These are phyloP conservation scores for Acrocephalus arundinaceus DNA, from an alignment of 2,113 vertebrate genomes.

Conservation along the genomic window DNA sequence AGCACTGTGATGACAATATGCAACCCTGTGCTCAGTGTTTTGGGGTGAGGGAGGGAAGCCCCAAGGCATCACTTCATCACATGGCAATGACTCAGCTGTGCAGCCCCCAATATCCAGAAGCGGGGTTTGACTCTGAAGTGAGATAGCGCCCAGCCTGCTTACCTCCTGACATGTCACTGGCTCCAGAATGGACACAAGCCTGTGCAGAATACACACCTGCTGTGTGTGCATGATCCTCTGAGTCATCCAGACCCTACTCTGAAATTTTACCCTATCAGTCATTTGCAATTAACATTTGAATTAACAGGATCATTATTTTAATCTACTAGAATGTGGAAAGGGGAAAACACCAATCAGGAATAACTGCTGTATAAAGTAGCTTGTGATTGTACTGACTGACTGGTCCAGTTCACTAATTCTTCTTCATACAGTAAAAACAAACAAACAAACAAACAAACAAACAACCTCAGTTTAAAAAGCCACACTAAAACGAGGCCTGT, in stretches of 20 bases:
- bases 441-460: neutral
- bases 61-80: neutral
- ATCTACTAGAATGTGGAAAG: neutral
- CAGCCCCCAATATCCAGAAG: neutral
- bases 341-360: neutral
- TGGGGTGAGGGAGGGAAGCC: neutral
- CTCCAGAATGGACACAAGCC: neutral
- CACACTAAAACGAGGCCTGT: neutral
- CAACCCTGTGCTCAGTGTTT: neutral
- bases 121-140: neutral
- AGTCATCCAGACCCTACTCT: neutral
- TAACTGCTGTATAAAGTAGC: neutral
- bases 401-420: neutral
- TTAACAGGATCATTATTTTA: neutral
- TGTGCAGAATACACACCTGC: neutral
- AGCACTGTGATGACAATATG: rapidly evolving
- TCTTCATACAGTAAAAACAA: neutral
- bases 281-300: neutral
- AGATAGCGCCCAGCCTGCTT: rapidly evolving
- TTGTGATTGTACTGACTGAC: neutral
- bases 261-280: neutral
- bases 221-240: rapidly evolving
- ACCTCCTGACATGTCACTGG: neutral
- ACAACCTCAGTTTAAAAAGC: neutral
- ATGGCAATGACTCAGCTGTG: neutral